Conservation (phyloP, 2,797 vertebrate species). For the Pseudochirops cupreus region DNA sequence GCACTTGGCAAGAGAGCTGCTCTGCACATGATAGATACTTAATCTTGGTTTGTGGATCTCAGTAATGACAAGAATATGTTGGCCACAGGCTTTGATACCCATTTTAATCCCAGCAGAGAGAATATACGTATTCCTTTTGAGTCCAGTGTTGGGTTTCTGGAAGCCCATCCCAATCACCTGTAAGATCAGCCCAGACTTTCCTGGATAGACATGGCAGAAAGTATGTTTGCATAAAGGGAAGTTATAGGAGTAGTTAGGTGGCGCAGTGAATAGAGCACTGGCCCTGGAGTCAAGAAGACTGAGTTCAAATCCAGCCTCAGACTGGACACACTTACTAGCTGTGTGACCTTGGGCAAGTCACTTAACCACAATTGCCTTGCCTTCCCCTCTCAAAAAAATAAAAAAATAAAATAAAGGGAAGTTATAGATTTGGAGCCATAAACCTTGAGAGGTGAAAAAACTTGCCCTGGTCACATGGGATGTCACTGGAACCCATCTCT, state of each 20-base stretch:
- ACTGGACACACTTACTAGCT: no score
- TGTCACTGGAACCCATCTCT: neutral
- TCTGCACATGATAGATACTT: neutral
- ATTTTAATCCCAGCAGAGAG: neutral
- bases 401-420: neutral
- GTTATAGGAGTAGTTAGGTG: neutral
- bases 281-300: no score
- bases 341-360: no score
- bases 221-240: neutral
- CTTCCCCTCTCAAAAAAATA: no score
- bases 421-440: neutral
- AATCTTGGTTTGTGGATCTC: neutral
- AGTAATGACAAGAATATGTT: neutral
- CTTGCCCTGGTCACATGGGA: neutral
- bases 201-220: neutral
- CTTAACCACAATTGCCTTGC: no score
- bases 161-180: neutral
- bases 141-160: conserved; percentile 46
- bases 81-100: fast-evolving
- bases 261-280: no score
- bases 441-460: neutral
- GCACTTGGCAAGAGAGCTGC: neutral
- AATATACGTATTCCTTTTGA: conserved; percentile 19
- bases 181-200: conserved; percentile 27
- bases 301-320: no score